Evolutionary conservation across 1,140 invertebrate species (phyloP), one percentile per base, ranked within the genome.

Genomic region (Stegodyphus mimosarum): DNA sequence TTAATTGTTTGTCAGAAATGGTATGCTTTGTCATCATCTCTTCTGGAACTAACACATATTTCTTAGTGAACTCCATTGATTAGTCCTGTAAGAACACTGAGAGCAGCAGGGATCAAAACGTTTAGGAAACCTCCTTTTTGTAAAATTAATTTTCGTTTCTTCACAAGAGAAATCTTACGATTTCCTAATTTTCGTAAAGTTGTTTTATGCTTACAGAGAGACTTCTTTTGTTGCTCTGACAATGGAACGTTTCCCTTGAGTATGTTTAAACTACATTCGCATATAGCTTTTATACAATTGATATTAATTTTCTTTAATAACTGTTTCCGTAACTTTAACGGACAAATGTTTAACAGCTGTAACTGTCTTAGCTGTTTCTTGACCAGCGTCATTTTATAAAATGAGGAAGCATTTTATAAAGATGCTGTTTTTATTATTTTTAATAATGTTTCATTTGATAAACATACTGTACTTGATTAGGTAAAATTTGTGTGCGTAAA

Each of bases 111-210:
- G n/a, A n/a, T 67, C n/a, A 67, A 67, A 67, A 67, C 7, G n/a
- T 67, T 67, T 67, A 67, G 17, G 5, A 67, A 67, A 7, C 64
- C 64, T 67, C 64, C 64, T 67, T 67, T 67, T 18, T 67, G 64
- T 67, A 67, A 9, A 67, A 67, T 67, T 67, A 67, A 67, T n/a
- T 67, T 67, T 7, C 64, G 11, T 18, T 67, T 67, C 17, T n/a
- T 67, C n/a, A 17, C 7, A 15, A 67, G n/a, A 7, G 64, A 18
- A 67, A 15, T n/a, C n/a, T n/a, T n/a, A n/a, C n/a, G n/a, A n/a
- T n/a, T n/a, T n/a, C n/a, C n/a, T n/a, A n/a, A 67, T 15, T 18
- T 67, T 67, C 64, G 64, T n/a, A 67, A 7, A 67, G 15, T 67
- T 15, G 11, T 67, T 18, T 67, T 67, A 17, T 67, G 64, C 11